phyloP scores from a whole-genome alignment of 2,888 invertebrate genomes.

The Amitus sp. region DNA sequence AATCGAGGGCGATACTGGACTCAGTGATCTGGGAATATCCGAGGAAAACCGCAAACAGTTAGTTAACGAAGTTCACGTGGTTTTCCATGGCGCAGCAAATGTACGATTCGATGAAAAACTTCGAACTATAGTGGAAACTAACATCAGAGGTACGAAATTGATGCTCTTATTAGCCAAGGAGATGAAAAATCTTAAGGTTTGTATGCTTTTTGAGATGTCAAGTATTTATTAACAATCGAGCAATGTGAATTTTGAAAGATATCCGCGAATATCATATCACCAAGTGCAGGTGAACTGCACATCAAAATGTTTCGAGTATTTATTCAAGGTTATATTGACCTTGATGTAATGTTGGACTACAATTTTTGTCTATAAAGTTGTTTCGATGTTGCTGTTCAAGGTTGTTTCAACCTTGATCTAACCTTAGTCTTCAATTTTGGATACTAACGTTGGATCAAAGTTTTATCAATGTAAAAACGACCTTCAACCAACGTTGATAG shows the following conservation, averaged over 20 bases:
- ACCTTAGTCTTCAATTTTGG: no score
- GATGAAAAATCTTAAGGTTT: constrained; percentile 74
- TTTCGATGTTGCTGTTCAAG: no score
- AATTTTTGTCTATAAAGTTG: no score
- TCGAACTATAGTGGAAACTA: constrained; percentile 73
- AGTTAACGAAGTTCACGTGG: constrained; percentile 69
- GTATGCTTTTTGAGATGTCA: constrained; percentile 22
- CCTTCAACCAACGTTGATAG: no score
- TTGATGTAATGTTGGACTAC: no score
- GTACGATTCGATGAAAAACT: constrained; percentile 80
- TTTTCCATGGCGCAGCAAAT: constrained; percentile 82
- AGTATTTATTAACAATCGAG: not conserved
- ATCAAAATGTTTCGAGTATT: no score
- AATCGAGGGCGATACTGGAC: constrained; percentile 68
- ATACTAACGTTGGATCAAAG: no score
- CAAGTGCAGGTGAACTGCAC: no score
- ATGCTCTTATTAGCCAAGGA: constrained; percentile 73
- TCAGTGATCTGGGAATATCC: constrained; percentile 68
- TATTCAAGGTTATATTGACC: no score
- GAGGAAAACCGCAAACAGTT: constrained; percentile 66
- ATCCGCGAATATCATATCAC: no score
- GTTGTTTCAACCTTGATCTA: no score
- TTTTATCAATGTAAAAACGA: no score
- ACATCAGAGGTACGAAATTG: constrained; percentile 75
- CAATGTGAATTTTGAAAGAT: constrained; percentile 33